phyloP scores from a whole-genome alignment of 2,888 invertebrate genomes.

The Melikaiella ostensackeni region DNA sequence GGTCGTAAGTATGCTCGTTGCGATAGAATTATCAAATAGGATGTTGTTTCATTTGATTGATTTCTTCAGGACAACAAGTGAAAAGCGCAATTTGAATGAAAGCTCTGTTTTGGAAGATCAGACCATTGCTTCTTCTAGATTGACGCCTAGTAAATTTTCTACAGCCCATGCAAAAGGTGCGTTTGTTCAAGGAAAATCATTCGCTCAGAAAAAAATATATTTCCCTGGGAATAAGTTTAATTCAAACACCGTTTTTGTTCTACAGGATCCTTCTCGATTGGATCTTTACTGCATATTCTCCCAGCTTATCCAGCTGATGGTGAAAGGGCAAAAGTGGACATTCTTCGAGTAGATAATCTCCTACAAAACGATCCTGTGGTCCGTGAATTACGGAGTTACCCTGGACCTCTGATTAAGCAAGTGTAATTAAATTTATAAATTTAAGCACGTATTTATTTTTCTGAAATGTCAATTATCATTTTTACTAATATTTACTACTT shows the following conservation, averaged over 20 bases:
- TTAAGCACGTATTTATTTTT: constrained; percentile 56
- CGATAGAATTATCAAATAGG: not conserved
- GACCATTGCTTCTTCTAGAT: constrained; percentile 82
- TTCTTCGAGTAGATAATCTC: constrained; percentile 82
- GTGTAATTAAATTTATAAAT: constrained; percentile 63
- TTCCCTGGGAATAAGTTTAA: constrained; percentile 5
- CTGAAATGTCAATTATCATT: not conserved
- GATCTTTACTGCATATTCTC: constrained; percentile 86
- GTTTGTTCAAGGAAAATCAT: constrained; percentile 21
- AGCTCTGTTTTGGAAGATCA: constrained; percentile 79
- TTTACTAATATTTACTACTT: constrained; percentile 14
- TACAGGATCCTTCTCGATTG: constrained; percentile 79
- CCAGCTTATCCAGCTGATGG: constrained; percentile 90
- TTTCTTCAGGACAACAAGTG: constrained; percentile 73
- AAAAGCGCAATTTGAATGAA: constrained; percentile 76
- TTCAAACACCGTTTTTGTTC: constrained; percentile 19
- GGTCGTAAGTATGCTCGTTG: not conserved
- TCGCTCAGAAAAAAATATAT: not conserved
- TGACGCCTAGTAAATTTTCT: constrained; percentile 90
- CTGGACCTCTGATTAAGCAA: constrained; percentile 89
- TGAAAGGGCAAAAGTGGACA: constrained; percentile 86
- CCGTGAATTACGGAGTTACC: constrained; percentile 84
- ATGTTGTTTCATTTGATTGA: not conserved
- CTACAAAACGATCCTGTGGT: constrained; percentile 81
- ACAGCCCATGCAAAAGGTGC: constrained; percentile 84